A percentile compares a stretch with the other conserved stretches of the same genome.
phyloP scores from a whole-genome alignment of 37 sponge, comb jelly and placozoan genomes.

The Bolinopsis microptera region DNA sequence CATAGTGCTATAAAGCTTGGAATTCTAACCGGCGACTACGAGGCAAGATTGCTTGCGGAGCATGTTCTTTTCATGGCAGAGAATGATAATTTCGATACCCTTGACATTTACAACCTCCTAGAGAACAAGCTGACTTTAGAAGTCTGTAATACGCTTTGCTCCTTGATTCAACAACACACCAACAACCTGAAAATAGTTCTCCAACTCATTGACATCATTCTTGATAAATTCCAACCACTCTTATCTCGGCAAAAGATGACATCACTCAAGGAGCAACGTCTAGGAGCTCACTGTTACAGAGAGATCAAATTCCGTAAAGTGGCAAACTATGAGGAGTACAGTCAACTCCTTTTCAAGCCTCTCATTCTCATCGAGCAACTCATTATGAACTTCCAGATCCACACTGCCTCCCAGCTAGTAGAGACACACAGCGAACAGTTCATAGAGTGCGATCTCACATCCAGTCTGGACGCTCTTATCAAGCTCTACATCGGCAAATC shows the following conservation, averaged over 20 bases:
- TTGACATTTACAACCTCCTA: slow-evolving; percentile 43
- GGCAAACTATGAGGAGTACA: slow-evolving; percentile 2
- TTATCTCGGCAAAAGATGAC: neutral
- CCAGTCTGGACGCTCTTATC: neutral
- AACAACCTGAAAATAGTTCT: slow-evolving; percentile 63
- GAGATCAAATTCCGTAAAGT: neutral
- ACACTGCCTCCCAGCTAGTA: slow-evolving; percentile 16
- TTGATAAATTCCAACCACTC: slow-evolving; percentile 32
- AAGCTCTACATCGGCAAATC: slow-evolving; percentile 40
- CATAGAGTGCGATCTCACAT: slow-evolving; percentile 17
- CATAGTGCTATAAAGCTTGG: slow-evolving; percentile 56
- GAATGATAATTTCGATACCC: slow-evolving; percentile 58
- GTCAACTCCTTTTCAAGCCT: neutral
- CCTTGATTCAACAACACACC: neutral
- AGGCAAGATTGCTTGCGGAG: slow-evolving; percentile 48
- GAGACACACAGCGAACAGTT: neutral
- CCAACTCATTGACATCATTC: slow-evolving; percentile 10
- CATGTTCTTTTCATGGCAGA: slow-evolving; percentile 51
- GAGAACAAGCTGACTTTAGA: neutral
- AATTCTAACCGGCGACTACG: slow-evolving; percentile 1
- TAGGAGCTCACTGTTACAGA: slow-evolving; percentile 41
- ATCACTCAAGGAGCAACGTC: slow-evolving; percentile 12
- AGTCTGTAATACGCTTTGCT: slow-evolving; percentile 1
- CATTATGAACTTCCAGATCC: slow-evolving; percentile 54
- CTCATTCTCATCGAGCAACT: slow-evolving; percentile 61